Evolutionary conservation across 1,140 invertebrate species (phyloP), one percentile per base, ranked within the genome.

Genomic region (Pinna nobilis): DNA sequence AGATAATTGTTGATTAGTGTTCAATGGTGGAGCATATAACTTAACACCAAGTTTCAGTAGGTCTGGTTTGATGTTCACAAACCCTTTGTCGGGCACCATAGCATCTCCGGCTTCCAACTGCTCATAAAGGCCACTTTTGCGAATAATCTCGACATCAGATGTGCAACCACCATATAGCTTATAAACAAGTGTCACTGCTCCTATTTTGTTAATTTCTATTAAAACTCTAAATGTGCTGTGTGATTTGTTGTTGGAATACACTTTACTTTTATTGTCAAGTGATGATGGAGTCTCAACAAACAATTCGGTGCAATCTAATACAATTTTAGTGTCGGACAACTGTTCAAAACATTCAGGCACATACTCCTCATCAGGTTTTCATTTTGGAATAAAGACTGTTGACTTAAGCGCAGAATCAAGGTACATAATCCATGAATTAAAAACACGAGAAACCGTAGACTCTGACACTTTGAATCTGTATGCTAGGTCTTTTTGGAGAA

Each of bases 221-320:
- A 78, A 30, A 33, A 25, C 39, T 28, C 73, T 65, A 23, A 77
- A 73, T 25, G 67, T 70, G 41, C 72, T 71, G 41, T 76, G 67
- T 35, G 37, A 55, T 39, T 76, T 70, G 60, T 74, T 74, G 28
- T 69, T 51, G 23, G 76, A 74, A 50, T 55, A 78, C 18, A 67
- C 67, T 33, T 59, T 25, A 5, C 33, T 55, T 44, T 70, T 35
- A 30, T 41, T 67, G 39, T 74, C 25, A 28, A 78, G 44, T 13
- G 76, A 77, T 18, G 70, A 78, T 30, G 71, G 76, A 15, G 59
- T 74, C 32, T 78, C 44, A 25, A 77, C 50, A 60, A 69, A 77
- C 18, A 73, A 39, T 59, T 77, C 75, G 47, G 76, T 74, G 35
- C 71, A 78, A 32, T 77, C 70, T 18, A 77, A n/a, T 13, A 77